phyloP scores from a whole-genome alignment of 1,140 invertebrate species.

The Linepithema humile region DNA sequence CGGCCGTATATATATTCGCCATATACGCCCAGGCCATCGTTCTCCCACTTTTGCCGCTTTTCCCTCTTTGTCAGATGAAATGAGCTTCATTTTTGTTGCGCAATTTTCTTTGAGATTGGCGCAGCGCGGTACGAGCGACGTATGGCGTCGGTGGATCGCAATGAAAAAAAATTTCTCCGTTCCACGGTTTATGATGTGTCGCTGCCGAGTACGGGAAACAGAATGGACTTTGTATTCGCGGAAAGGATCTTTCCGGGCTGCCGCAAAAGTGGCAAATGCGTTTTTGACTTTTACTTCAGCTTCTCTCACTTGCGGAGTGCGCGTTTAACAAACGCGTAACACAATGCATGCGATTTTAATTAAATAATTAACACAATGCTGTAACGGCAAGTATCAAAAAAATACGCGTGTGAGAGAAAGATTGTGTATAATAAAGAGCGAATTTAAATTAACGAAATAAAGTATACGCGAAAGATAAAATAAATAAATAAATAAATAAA shows the following conservation, averaged over 20 bases:
- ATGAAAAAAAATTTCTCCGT: constrained; percentile 26
- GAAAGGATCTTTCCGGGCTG: constrained; percentile 4
- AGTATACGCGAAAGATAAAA: too few species aligned
- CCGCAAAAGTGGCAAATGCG: constrained; percentile 3
- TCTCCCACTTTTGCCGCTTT: neutral
- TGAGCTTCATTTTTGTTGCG: constrained; percentile 42
- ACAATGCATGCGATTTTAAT: neutral
- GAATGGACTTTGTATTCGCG: neutral
- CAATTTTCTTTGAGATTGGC: constrained; percentile 62
- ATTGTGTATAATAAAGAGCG: neutral
- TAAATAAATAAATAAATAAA: too few species aligned
- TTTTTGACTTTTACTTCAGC: neutral
- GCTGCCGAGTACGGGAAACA: neutral
- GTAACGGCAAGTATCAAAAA: neutral
- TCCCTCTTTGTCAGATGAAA: constrained; percentile 11
- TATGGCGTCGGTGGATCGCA: constrained; percentile 12
- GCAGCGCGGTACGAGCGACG: constrained; percentile 14
- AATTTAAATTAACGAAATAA: too few species aligned
- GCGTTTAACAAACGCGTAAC: neutral
- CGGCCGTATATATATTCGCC: constrained; percentile 1
- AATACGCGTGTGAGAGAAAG: too few species aligned
- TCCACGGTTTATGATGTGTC: constrained; percentile 33
- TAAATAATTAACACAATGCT: neutral
- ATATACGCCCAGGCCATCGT: constrained; percentile 10
- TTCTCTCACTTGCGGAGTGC: neutral